phyloP scores from a whole-genome alignment of 2,888 invertebrate genomes.

The Aphodius granarius region DNA sequence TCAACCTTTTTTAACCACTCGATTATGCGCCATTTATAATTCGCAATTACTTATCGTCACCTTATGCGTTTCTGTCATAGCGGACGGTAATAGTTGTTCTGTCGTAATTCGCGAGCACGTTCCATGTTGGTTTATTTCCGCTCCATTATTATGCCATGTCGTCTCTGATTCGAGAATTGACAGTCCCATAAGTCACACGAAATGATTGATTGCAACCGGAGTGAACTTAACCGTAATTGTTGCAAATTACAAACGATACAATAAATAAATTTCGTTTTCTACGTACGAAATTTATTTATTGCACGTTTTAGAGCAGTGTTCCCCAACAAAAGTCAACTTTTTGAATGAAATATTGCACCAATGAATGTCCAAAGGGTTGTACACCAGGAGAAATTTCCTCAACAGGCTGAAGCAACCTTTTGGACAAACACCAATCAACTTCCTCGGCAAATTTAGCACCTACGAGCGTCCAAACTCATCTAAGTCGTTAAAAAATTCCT shows the following conservation, averaged over 20 bases:
- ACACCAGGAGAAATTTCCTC: too few relatives aligned
- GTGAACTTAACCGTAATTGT: not conserved
- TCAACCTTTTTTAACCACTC: constrained; percentile 13
- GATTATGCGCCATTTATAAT: constrained; percentile 17
- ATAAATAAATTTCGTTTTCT: not conserved
- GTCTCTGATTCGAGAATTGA: not conserved
- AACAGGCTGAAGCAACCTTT: too few relatives aligned
- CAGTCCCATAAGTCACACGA: not conserved
- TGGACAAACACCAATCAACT: too few relatives aligned
- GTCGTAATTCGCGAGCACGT: constrained; percentile 22
- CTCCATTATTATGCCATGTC: not conserved
- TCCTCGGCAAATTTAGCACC: too few relatives aligned
- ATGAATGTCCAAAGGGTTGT: too few relatives aligned
- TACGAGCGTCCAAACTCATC: too few relatives aligned
- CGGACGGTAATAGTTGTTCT: constrained; percentile 23
- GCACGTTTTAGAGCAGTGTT: too few relatives aligned
- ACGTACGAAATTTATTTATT: too few relatives aligned
- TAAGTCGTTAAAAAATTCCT: too few relatives aligned
- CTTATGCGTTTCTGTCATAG: constrained; percentile 23
- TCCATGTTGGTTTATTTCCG: constrained; percentile 14
- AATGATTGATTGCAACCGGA: not conserved
- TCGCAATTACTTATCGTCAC: constrained; percentile 20
- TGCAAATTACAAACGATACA: not conserved
- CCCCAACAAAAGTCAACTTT: too few relatives aligned
- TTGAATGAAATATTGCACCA: too few relatives aligned